Evolutionary conservation across 2,113 vertebrate species (phyloP), one percentile per base, ranked within the genome.

Genomic region (Chloebia gouldiae): DNA sequence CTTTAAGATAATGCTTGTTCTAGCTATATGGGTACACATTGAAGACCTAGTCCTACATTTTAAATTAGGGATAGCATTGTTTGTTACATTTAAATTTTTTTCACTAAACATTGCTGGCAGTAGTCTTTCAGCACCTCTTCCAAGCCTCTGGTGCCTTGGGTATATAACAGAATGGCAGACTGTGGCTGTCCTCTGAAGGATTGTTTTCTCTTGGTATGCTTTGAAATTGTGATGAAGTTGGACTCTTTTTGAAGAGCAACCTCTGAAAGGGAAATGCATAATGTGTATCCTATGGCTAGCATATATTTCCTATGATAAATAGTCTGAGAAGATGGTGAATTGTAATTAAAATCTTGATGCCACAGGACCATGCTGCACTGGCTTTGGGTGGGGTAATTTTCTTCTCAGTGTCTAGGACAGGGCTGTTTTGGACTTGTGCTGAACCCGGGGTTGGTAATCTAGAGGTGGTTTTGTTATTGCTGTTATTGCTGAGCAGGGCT

Each of bases 211-310:
- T 68, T 28, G 6, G 9, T 24, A 27, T 54, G 9, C 16, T 68
- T 70, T 61, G 14, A 71, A 63, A 45, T 15, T 22, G 7, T 64
- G 30, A 23, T 63, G 28, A 42, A 72, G 33, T 57, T 3, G 3
- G 9, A 42, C 11, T n/a, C 20, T 73, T 56, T 59, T 10, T 37
- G n/a, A 88, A 83, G 21, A 68, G 21, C 28, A 86, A 1, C 6
- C 19, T 25, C 33, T 65, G 53, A 49, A 81, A 61, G 37, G 30
- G 24, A 86, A 42, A 73, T 51, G 7, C 6, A 22, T 35, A 75
- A 19, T 0, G 0, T 9, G 10, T n/a, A 15, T 44, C 5, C 23
- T 39, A 5, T 28, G 12, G 44, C 44, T 85, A 51, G n/a, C 7
- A 14, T 59, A 2, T n/a, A 15, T 45, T 72, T n/a, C 17, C 30